These are phyloP conservation scores for Microchirus variegatus DNA, from an alignment of 2,797 vertebrate genomes.

Conservation along the genomic window DNA sequence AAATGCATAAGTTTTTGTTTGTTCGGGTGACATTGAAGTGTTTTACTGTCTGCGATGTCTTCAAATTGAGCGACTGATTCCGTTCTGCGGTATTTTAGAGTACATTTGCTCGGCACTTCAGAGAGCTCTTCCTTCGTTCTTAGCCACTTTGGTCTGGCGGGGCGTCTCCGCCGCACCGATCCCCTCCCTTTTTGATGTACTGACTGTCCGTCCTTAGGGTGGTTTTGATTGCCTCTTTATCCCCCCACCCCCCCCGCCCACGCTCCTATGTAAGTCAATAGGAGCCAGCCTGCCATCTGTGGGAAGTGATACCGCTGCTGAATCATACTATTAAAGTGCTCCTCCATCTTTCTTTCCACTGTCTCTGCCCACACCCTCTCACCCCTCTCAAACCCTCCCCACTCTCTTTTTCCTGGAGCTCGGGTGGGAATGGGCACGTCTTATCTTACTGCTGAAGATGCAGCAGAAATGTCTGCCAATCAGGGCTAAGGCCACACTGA, in stretches of 20 bases:
- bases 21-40: slow-evolving; percentile 37
- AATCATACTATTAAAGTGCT: slow-evolving; percentile 79
- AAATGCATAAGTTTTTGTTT: slow-evolving; percentile 12
- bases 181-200: slow-evolving; percentile 62
- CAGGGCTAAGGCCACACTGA: slow-evolving; percentile 47
- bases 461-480: slow-evolving; percentile 50
- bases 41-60: neutral
- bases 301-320: slow-evolving; percentile 79
- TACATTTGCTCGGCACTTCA: slow-evolving; percentile 25
- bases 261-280: slow-evolving; percentile 77
- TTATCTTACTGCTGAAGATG: slow-evolving; percentile 60
- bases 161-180: slow-evolving; percentile 35
- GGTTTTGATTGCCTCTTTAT: slow-evolving; percentile 72
- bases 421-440: slow-evolving; percentile 26
- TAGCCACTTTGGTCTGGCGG: slow-evolving; percentile 30
- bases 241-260: too few species aligned
- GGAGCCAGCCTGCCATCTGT: slow-evolving; percentile 77
- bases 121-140: slow-evolving; percentile 18
- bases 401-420: slow-evolving; percentile 18
- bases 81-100: slow-evolving; percentile 23
- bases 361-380: slow-evolving; percentile 46
- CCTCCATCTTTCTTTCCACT: slow-evolving; percentile 54
- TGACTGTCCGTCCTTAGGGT: slow-evolving; percentile 66
- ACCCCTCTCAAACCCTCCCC: slow-evolving; percentile 23
- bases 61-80: slow-evolving; percentile 14